Percentiles rank a stretch among this genome's conserved stretches.
Conservation (phyloP, 2,797 vertebrate species). For the Loriculus beryllinus region DNA sequence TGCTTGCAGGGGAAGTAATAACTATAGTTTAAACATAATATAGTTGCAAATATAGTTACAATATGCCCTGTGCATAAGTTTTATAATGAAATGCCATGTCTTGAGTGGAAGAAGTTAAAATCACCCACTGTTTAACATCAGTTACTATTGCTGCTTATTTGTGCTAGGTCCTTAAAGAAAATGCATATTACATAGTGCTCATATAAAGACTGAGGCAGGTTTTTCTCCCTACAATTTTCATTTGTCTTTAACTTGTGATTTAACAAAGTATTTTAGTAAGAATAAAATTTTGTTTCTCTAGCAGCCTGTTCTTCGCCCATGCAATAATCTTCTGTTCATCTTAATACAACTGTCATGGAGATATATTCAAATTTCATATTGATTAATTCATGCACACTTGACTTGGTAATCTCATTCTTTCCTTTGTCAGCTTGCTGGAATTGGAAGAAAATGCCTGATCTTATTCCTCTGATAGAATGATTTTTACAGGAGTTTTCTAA, state of each 20-base stretch:
- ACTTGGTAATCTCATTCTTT: background rate
- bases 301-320: background rate
- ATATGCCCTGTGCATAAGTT: background rate
- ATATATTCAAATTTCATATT: conserved; percentile 12
- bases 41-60: conserved; percentile 11
- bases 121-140: background rate
- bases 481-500: conserved; percentile 13
- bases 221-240: background rate
- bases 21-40: conserved; percentile 22
- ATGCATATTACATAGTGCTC: background rate
- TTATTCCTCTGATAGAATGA: background rate
- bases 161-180: background rate
- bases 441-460: conserved; percentile 4
- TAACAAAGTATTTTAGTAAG: background rate
- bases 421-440: conserved; percentile 2
- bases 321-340: conserved; percentile 1
- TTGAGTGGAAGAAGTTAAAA: background rate
- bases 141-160: background rate
- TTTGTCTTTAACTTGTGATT: background rate
- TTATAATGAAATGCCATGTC: background rate
- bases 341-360: background rate
- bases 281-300: background rate
- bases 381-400: conserved; percentile 9
- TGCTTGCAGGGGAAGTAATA: conserved; percentile 22
- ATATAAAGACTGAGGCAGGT: background rate